A percentile compares a stretch with the other conserved stretches of the same genome.
These are phyloP conservation scores for Mesorhabditis belari DNA, from an alignment of 2,888 invertebrate genomes.

Conservation along the genomic window DNA sequence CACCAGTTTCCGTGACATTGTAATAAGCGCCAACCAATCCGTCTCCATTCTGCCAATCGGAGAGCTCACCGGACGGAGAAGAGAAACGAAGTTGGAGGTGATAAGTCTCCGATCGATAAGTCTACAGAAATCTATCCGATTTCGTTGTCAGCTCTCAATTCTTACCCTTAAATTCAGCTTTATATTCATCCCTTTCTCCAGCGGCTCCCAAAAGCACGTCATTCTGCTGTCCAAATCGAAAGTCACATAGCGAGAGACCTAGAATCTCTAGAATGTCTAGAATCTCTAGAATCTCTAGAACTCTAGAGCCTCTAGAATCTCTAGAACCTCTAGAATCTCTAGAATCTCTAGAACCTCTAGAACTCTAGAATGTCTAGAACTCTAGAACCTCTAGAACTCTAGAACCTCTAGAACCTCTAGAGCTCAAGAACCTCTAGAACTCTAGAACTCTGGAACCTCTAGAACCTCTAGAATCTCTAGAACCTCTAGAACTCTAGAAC, in stretches of 20 bases:
- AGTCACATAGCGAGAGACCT: background rate
- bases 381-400: too few species aligned
- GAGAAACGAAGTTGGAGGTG: slow-evolving; percentile 28
- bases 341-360: too few species aligned
- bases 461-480: too few species aligned
- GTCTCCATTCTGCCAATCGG: slow-evolving; percentile 28
- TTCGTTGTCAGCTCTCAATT: background rate
- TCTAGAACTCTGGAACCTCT: too few species aligned
- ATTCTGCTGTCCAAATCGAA: background rate
- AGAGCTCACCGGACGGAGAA: slow-evolving; percentile 24
- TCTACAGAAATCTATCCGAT: background rate
- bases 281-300: too few species aligned
- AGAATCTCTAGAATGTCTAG: background rate
- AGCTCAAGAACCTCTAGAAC: too few species aligned
- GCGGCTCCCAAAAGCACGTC: background rate
- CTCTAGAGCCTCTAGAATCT: too few species aligned
- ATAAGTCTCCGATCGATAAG: background rate
- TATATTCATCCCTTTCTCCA: background rate
- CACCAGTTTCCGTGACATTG: slow-evolving; percentile 27
- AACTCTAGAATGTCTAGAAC: too few species aligned
- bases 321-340: too few species aligned
- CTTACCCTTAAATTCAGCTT: background rate
- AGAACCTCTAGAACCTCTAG: too few species aligned
- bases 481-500: too few species aligned
- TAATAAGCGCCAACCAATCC: slow-evolving; percentile 22